Evolutionary conservation across 2,797 vertebrate species (phyloP).

Genomic region (Pangasius mekongensis): DNA sequence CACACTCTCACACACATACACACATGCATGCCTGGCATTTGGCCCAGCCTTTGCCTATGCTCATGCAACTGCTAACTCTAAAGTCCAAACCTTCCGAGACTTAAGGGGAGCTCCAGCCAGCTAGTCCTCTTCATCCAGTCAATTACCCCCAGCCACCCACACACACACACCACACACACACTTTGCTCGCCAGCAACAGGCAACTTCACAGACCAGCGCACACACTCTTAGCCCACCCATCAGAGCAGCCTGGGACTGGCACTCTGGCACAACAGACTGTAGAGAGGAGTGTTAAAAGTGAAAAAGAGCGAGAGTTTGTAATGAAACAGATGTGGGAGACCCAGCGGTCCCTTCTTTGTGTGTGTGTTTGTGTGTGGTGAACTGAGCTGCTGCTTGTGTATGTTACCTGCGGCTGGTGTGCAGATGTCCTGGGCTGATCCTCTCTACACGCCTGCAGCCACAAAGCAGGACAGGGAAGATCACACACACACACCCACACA

Average conservation of each 20-base stretch:
- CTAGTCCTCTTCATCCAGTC: conserved; percentile 58
- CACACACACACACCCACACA: conserved; percentile 35
- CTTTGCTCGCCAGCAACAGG: conserved; percentile 51
- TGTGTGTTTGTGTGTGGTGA: conserved; percentile 60
- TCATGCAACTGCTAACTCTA: conserved; percentile 58
- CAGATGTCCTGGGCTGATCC: conserved; percentile 75
- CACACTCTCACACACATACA: conserved; percentile 52
- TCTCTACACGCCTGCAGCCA: conserved; percentile 63
- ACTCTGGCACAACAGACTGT: conserved; percentile 47
- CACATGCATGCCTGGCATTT: conserved; percentile 51
- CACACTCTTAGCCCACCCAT: conserved; percentile 45
- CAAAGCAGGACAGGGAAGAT: conserved; percentile 34
- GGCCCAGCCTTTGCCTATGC: conserved; percentile 49
- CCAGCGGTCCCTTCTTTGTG: conserved; percentile 42
- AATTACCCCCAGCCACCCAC: conserved; percentile 53
- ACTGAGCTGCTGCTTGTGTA: conserved; percentile 66
- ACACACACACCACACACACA: conserved; percentile 15
- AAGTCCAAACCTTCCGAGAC: conserved; percentile 53
- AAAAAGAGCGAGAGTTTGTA: conserved; percentile 53
- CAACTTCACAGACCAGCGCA: conserved; percentile 53
- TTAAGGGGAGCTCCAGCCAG: conserved; percentile 47
- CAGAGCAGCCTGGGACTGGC: conserved; percentile 42
- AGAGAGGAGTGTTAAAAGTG: conserved; percentile 54
- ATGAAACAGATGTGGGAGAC: conserved; percentile 59
- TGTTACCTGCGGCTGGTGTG: conserved; percentile 79